phyloP scores from a whole-genome alignment of 2,113 vertebrate genomes.

The Puffinus mauretanicus region DNA sequence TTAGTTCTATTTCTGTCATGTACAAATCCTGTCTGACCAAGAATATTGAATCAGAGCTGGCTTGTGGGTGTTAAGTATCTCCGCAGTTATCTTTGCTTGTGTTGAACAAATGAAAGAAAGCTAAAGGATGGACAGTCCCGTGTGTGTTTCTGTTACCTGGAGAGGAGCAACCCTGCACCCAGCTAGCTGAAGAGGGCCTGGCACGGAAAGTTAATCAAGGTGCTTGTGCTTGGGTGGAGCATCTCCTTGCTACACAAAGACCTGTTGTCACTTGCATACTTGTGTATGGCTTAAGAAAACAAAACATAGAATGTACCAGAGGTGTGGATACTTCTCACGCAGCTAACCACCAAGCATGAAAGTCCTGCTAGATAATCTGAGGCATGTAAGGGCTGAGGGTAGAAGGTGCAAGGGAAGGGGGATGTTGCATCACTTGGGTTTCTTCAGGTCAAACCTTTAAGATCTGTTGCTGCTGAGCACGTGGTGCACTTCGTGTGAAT shows the following conservation, averaged over 20 bases:
- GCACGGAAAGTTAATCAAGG: neutral
- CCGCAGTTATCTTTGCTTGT: constrained; percentile 21
- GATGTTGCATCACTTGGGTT: neutral
- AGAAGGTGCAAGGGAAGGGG: neutral
- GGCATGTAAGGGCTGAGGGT: neutral
- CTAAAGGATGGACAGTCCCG: neutral
- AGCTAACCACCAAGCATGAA: neutral
- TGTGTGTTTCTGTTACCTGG: neutral
- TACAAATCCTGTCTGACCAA: constrained; percentile 48
- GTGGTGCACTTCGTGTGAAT: neutral
- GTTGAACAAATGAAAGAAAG: neutral
- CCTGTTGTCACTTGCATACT: neutral
- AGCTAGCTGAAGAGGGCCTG: neutral
- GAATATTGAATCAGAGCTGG: constrained; percentile 38
- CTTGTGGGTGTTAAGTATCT: constrained; percentile 10
- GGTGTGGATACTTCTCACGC: neutral
- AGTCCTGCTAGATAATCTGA: neutral
- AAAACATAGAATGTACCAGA: neutral
- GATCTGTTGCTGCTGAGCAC: neutral
- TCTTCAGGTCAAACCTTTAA: neutral
- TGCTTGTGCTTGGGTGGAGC: neutral
- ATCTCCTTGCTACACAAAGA: neutral
- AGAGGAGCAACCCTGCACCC: neutral
- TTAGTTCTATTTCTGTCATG: constrained; percentile 51
- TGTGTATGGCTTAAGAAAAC: neutral